These are phyloP conservation scores for Keiferia lycopersicella DNA, from an alignment of 2,888 invertebrate species.

Conservation along the genomic window DNA sequence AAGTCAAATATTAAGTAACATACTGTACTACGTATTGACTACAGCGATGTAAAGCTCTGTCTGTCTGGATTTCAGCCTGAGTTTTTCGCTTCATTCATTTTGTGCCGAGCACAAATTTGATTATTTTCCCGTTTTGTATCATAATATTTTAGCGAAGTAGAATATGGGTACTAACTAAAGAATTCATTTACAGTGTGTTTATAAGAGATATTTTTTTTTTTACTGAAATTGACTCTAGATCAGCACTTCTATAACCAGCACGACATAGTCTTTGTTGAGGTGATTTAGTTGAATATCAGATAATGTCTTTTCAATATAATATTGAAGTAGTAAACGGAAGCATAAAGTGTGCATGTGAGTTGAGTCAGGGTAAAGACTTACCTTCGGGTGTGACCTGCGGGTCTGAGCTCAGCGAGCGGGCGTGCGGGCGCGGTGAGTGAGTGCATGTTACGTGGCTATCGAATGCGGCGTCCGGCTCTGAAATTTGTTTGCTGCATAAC, in stretches of 20 bases:
- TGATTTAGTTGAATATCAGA: no score
- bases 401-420: slow-evolving; percentile 66
- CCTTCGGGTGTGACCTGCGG: slow-evolving; percentile 74
- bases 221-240: no score
- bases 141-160: no score
- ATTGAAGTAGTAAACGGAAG: not conserved
- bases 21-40: not conserved
- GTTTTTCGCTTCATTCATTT: no score
- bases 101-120: no score
- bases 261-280: no score
- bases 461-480: slow-evolving; percentile 87
- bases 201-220: no score
- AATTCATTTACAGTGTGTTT: no score
- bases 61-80: not conserved
- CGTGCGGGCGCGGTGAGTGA: slow-evolving; percentile 65
- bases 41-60: not conserved
- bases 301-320: not conserved
- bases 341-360: not conserved
- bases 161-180: no score
- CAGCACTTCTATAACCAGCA: no score
- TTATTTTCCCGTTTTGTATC: no score
- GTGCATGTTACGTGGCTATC: slow-evolving; percentile 84
- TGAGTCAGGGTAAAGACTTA: slow-evolving; percentile 32
- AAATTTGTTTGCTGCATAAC: slow-evolving; percentile 20
- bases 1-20: not conserved